Conservation (phyloP, 2,113 vertebrate genomes). For the Rousettus leschenaultii region DNA sequence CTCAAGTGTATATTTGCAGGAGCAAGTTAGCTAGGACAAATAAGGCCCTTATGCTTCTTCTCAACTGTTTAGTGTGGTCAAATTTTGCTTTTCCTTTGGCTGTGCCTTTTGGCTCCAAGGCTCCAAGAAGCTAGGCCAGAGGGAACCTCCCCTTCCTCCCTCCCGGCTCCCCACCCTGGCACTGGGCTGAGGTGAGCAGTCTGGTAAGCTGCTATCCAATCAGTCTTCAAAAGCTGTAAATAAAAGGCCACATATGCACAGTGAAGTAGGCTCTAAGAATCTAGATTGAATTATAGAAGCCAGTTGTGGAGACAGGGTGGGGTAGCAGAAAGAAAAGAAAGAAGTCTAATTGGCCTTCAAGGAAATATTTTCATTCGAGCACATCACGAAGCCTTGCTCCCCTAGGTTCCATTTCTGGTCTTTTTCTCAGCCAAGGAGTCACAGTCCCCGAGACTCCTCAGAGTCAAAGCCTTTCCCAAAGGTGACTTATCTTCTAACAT, state of each 20-base stretch:
- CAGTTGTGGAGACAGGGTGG: conserved; percentile 37
- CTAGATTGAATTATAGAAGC: conserved; percentile 70
- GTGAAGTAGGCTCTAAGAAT: conserved; percentile 62
- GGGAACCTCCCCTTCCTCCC: not conserved
- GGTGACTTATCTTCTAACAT: not conserved
- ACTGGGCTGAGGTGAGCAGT: not conserved
- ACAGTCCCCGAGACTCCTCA: not conserved
- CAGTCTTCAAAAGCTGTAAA: conserved; percentile 66
- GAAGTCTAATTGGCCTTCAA: conserved; percentile 40
- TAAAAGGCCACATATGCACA: conserved; percentile 62
- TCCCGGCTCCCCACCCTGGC: not conserved
- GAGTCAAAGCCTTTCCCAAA: not conserved
- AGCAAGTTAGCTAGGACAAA: not conserved
- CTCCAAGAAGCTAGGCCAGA: conserved; percentile 3
- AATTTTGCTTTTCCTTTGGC: not conserved
- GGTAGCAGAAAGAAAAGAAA: not conserved
- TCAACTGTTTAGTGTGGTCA: not conserved
- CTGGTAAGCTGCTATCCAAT: conserved; percentile 33
- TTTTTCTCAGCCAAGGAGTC: not conserved
- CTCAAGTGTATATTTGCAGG: not conserved
- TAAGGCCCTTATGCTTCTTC: not conserved
- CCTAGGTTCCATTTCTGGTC: not conserved
- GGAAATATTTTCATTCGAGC: not conserved
- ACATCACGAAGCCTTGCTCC: not conserved
- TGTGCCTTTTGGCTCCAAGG: not conserved